phyloP scores from a whole-genome alignment of 2,113 vertebrate genomes.

The Eptesicus fuscus region DNA sequence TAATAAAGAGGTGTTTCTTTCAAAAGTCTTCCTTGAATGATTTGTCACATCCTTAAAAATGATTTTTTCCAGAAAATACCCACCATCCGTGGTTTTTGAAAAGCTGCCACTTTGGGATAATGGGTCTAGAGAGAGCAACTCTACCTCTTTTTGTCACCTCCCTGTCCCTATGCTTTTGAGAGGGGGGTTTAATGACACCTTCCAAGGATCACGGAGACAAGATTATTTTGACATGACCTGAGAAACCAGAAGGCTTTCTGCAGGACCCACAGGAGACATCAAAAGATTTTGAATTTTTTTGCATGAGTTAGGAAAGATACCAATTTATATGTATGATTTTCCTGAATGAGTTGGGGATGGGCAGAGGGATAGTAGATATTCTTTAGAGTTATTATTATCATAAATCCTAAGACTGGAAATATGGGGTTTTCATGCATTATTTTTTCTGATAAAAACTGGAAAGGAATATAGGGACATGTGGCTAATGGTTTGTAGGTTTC shows the following conservation, averaged over 20 bases:
- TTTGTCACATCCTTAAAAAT: background rate
- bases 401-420: background rate
- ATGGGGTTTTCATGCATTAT: background rate
- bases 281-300: background rate
- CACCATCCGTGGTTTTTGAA: background rate
- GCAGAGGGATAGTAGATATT: no score
- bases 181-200: background rate
- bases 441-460: background rate
- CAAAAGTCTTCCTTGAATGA: background rate
- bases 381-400: background rate
- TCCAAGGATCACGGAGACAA: background rate
- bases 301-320: background rate
- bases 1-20: background rate
- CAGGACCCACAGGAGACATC: fast-evolving
- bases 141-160: background rate
- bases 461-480: background rate
- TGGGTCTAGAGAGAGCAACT: background rate
- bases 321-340: background rate
- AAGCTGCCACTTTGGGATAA: background rate
- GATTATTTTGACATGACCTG: no score
- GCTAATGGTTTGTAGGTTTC: background rate
- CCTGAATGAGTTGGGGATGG: background rate
- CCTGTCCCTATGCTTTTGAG: background rate
- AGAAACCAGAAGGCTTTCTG: background rate
- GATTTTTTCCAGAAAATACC: background rate